These are phyloP conservation scores for Scolopax bukidnonensis DNA, from an alignment of 2,797 vertebrate genomes.

Conservation along the genomic window DNA sequence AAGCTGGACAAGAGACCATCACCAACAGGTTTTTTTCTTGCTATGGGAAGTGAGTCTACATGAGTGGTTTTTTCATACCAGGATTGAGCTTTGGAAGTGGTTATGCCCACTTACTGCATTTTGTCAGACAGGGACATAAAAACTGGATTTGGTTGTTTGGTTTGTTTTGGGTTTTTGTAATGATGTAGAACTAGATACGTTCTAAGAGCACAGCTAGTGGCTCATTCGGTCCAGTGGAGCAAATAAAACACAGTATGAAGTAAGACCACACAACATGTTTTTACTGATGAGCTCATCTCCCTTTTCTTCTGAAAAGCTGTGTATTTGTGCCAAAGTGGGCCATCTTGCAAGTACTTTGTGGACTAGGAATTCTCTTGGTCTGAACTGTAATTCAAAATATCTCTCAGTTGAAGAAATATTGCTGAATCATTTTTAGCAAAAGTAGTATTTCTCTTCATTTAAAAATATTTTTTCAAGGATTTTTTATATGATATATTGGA, in stretches of 20 bases:
- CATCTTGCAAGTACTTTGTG: not conserved
- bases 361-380: not conserved
- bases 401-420: not conserved
- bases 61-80: not conserved
- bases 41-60: fast-evolving
- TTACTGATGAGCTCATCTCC: not conserved
- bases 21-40: not conserved
- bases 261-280: not conserved
- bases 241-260: not conserved
- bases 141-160: not conserved
- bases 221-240: not conserved
- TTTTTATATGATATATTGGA: not conserved
- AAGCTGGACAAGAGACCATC: not conserved
- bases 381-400: not conserved
- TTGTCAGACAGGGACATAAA: not conserved
- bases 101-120: not conserved
- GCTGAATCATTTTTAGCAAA: not conserved
- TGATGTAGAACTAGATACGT: not conserved
- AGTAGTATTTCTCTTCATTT: not conserved
- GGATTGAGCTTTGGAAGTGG: not conserved
- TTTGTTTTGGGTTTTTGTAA: not conserved
- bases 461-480: not conserved
- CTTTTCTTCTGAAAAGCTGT: not conserved
- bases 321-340: not conserved
- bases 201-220: not conserved